Percentiles rank a stretch among this genome's conserved stretches.
phyloP scores from a whole-genome alignment of 2,113 vertebrate genomes.

The Protomyctophum bolini region DNA sequence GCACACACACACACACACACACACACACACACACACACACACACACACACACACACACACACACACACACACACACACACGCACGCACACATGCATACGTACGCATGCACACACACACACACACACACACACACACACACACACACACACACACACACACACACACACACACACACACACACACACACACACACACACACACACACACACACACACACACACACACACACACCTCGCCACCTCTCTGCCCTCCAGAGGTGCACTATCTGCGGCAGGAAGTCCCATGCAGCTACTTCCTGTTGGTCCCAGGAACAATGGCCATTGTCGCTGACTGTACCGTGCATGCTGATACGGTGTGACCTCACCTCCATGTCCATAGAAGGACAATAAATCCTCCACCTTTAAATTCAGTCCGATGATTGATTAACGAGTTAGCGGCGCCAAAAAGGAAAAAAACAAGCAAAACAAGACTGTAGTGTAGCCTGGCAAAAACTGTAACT shows the following conservation, averaged over 20 bases:
- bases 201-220: slow-evolving; percentile 26
- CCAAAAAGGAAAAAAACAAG: slow-evolving; percentile 36
- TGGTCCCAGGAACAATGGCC: slow-evolving; percentile 80
- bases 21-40: no score
- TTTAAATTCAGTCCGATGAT: slow-evolving; percentile 74
- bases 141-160: no score
- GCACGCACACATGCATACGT: no score
- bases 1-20: no score
- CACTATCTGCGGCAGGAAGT: slow-evolving; percentile 79
- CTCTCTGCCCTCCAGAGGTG: slow-evolving; percentile 68
- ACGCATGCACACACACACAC: no score
- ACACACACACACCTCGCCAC: slow-evolving; percentile 45
- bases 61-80: no score
- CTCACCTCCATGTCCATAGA: slow-evolving; percentile 78
- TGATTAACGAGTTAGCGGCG: slow-evolving; percentile 72
- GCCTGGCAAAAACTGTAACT: slow-evolving; percentile 28
- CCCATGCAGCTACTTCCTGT: slow-evolving; percentile 79
- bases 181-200: slow-evolving; percentile 3
- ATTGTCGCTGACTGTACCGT: slow-evolving; percentile 72
- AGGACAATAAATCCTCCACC: slow-evolving; percentile 75
- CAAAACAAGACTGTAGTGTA: slow-evolving; percentile 23
- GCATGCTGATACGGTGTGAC: slow-evolving; percentile 77
- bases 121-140: no score
- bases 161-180: slow-evolving; percentile 12
- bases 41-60: no score